Conservation (phyloP, 2,113 vertebrate species). For the Xenopus borealis region DNA sequence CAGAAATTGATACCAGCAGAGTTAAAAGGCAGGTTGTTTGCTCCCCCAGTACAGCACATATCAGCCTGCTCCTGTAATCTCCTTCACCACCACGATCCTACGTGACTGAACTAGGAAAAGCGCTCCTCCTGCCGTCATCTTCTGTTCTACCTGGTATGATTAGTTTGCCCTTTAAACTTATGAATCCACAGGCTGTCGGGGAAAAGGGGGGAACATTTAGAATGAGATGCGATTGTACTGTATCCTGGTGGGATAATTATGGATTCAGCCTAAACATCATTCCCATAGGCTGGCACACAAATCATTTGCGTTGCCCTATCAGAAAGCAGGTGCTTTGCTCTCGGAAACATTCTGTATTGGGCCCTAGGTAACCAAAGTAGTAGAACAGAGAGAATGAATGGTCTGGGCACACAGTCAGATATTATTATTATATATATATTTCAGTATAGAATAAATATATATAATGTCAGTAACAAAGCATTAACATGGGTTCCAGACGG, state of each 20-base stretch:
- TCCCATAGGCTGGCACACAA: background rate
- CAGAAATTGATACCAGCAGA: slow-evolving; percentile 24
- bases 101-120: slow-evolving; percentile 45
- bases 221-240: too few relatives aligned
- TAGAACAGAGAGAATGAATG: too few relatives aligned
- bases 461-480: too few relatives aligned
- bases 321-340: background rate
- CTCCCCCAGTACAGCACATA: slow-evolving; percentile 15
- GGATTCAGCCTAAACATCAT: too few relatives aligned
- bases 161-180: background rate
- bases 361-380: background rate
- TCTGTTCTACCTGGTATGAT: background rate
- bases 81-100: slow-evolving; percentile 22
- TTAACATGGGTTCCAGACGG: too few relatives aligned
- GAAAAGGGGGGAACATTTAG: too few relatives aligned
- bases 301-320: background rate
- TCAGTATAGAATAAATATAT: too few relatives aligned
- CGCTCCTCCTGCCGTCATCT: background rate
- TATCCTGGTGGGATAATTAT: too few relatives aligned
- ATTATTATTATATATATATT: too few relatives aligned
- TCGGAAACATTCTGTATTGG: background rate
- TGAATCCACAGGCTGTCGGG: too few relatives aligned
- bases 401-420: too few relatives aligned
- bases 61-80: slow-evolving; percentile 30
- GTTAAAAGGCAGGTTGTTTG: slow-evolving; percentile 30